These are phyloP conservation scores for Cryptosula pallasiana DNA, from an alignment of 2,888 invertebrate species.

Conservation along the genomic window DNA sequence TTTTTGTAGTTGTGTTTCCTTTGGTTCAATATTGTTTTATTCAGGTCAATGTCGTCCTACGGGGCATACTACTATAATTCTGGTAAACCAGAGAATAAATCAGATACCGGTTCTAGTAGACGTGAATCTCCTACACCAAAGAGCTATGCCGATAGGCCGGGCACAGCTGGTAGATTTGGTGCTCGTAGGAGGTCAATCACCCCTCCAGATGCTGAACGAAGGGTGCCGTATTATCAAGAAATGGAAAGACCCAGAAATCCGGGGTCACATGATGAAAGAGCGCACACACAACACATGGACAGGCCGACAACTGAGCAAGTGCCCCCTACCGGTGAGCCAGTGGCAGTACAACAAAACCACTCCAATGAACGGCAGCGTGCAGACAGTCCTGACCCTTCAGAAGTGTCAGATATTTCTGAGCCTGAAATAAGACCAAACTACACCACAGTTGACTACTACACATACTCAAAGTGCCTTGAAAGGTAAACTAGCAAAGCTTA, in stretches of 20 bases:
- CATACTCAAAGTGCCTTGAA: conserved; percentile 6
- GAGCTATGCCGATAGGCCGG: conserved; percentile 3
- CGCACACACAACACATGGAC: background rate
- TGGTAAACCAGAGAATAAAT: background rate
- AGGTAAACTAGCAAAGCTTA: too few relatives aligned
- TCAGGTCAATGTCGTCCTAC: background rate
- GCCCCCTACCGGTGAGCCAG: background rate
- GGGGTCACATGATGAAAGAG: conserved; percentile 2
- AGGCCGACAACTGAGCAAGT: background rate
- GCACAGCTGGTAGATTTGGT: background rate
- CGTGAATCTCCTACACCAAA: background rate
- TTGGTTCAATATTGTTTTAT: background rate
- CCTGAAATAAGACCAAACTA: conserved; percentile 11
- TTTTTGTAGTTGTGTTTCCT: too few relatives aligned
- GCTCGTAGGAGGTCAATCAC: background rate
- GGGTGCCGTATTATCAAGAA: conserved; percentile 21
- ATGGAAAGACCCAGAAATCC: conserved; percentile 13
- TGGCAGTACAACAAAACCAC: background rate
- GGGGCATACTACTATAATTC: conserved; percentile 14
- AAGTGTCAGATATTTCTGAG: conserved; percentile 9
- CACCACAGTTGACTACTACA: conserved; percentile 13
- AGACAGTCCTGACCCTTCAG: conserved; percentile 7
- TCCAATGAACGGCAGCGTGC: background rate
- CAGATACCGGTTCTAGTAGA: background rate
- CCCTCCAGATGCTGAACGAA: conserved; percentile 4